Evolutionary conservation across 2,888 invertebrate species (phyloP).

Genomic region (Agrotis segetum): DNA sequence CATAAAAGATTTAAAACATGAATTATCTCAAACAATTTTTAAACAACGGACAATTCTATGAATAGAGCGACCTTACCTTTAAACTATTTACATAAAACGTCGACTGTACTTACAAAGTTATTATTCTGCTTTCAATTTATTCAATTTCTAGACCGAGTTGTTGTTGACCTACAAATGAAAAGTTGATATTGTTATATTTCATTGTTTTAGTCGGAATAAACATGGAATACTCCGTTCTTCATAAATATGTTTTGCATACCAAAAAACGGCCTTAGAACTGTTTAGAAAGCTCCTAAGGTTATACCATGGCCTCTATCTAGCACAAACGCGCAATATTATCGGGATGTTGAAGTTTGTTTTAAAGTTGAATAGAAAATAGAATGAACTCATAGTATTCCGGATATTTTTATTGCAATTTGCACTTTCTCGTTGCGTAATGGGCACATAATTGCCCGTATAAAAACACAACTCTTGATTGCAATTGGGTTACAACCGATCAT

Average conservation of each 20-base stretch:
- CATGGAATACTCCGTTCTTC: not conserved
- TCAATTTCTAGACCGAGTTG: conserved; percentile 18
- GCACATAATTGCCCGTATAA: not conserved
- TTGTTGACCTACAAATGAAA: conserved; percentile 10
- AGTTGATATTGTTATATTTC: conserved; percentile 3
- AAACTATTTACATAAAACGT: conserved; percentile 22
- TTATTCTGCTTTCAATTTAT: conserved; percentile 29
- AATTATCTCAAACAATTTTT: conserved; percentile 14
- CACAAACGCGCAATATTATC: not conserved
- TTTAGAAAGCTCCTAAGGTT: not conserved
- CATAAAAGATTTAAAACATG: not conserved
- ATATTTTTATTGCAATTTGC: no score
- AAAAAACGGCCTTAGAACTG: not conserved
- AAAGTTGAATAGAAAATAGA: no score
- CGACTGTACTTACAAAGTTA: conserved; percentile 7
- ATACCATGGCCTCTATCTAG: no score
- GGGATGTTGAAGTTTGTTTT: not conserved
- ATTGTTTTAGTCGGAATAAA: conserved; percentile 1
- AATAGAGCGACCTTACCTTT: conserved; percentile 21
- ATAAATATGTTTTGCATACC: not conserved
- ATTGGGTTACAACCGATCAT: not conserved
- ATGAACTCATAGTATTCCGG: no score
- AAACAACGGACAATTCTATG: conserved; percentile 18
- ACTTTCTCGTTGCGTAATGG: not conserved
- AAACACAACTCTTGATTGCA: not conserved